Base-by-base conservation (phyloP, 2,113 vertebrate genomes). In the Cheilinus undulatus region DNA sequence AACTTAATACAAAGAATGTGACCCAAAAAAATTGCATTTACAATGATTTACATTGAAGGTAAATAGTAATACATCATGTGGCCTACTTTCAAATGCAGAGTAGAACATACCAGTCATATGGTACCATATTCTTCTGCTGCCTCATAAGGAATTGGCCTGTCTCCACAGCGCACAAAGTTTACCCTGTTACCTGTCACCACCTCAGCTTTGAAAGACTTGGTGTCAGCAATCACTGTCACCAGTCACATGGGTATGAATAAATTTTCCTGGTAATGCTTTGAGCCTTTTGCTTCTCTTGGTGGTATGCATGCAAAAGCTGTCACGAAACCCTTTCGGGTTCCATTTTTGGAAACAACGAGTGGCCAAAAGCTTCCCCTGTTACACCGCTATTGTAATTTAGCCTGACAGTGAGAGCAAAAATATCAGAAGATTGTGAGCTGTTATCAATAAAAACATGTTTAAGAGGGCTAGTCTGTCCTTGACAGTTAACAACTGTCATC, bases 101-200 rank as follows among this genome's bases (percentile, higher is more conserved):
- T 77, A 43, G 46, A 57, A 75, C 69, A 51, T 63, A 76, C 40
- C 34, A 77, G 40, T 71, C 84, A 85, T 88, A 87, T 88, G 82
- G 71, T 3, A 23, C 79, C 42, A 70, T 87, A 79, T 85, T 80
- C 58, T 66, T 69, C 51, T 48, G 63, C 64, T 80, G 76, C 77
- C 51, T 73, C 82, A 65, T 68, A 49, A 79, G 70, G 64, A 80
- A 73, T 52, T 82, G 80, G 71, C 61, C 65, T 58, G 83, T 86
- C 71, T 80, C 75, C 63, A 61, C 52, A 61, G 73, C 8, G 51
- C 63, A 65, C 77, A 58, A 54, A 78, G 67, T 86, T 89, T 88
- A 88, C 73, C 43, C 73, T 82, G 82, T 82, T 78, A 87, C 79
- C 84, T 88, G 90, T 88, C 90, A 87, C 69, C 63, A 79, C 62